A percentile compares a stretch with the other conserved stretches of the same genome.
These are phyloP conservation scores for Rhagoletis pomonella DNA, from an alignment of 1,140 invertebrate species.

Conservation along the genomic window DNA sequence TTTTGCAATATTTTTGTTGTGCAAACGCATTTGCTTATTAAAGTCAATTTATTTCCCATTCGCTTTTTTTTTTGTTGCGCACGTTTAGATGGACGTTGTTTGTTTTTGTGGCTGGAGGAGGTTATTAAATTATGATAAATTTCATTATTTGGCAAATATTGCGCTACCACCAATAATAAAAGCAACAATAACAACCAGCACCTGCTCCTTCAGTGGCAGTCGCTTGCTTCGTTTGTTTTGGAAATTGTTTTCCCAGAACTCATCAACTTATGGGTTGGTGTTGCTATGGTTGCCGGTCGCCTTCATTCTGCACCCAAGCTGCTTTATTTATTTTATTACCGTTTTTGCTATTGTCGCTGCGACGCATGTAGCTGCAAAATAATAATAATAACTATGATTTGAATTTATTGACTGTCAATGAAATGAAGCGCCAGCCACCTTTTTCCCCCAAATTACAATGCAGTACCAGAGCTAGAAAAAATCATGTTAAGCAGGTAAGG, in stretches of 20 bases:
- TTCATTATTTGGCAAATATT: constrained; percentile 48
- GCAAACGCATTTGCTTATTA: constrained; percentile 43
- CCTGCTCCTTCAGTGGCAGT: neutral
- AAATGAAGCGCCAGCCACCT: constrained; percentile 1
- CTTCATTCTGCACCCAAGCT: neutral
- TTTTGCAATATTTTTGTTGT: constrained; percentile 29
- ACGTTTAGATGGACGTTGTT: neutral
- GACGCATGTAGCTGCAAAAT: constrained; percentile 28
- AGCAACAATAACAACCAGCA: constrained; percentile 3
- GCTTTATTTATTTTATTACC: constrained; percentile 2
- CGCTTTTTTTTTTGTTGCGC: neutral
- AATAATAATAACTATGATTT: constrained; percentile 29
- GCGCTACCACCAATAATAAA: neutral
- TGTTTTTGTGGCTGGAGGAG: neutral
- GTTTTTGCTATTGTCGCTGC: neutral
- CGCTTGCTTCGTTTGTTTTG: neutral
- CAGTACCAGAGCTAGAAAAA: neutral
- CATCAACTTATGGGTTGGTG: neutral
- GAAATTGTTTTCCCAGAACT: constrained; percentile 16
- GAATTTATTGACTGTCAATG: constrained; percentile 40
- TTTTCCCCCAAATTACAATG: neutral
- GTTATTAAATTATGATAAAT: constrained; percentile 43
- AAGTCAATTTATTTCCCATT: constrained; percentile 19
- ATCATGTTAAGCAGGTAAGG: neutral
- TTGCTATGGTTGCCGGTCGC: neutral